Conservation (phyloP, 1,140 invertebrate genomes). For the Anthonomus grandis region DNA sequence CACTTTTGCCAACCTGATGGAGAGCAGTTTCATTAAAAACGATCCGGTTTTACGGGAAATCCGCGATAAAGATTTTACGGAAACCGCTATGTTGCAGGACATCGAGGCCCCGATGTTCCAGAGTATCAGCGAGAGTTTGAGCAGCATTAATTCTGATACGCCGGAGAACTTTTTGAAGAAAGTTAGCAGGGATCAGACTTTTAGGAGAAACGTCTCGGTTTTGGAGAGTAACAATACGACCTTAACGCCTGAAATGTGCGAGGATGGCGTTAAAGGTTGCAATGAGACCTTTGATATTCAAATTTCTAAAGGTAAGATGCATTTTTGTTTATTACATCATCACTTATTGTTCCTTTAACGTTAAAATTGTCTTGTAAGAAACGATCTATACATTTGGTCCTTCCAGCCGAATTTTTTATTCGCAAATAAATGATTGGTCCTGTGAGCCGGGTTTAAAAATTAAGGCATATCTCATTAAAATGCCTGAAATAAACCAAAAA, state of each 20-base stretch:
- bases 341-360: not conserved
- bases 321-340: not conserved
- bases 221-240: slow-evolving; percentile 1
- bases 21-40: slow-evolving; percentile 47
- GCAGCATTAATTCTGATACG: slow-evolving; percentile 42
- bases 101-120: slow-evolving; percentile 41
- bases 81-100: slow-evolving; percentile 38
- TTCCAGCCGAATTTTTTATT: too few species aligned
- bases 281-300: slow-evolving; percentile 3
- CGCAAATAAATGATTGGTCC: too few species aligned
- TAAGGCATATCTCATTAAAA: not conserved
- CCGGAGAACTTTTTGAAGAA: slow-evolving; percentile 41
- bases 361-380: not conserved
- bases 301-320: slow-evolving; percentile 4
- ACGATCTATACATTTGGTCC: not conserved
- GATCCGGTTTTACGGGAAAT: slow-evolving; percentile 46
- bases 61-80: slow-evolving; percentile 43
- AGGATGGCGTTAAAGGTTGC: too few species aligned
- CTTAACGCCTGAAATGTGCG: not conserved
- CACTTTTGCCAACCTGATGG: slow-evolving; percentile 47
- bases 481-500: not conserved
- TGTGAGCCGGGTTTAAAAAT: not conserved
- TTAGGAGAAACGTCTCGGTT: slow-evolving; percentile 16
- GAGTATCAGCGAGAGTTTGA: slow-evolving; percentile 44
- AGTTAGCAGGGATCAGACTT: slow-evolving; percentile 27